A percentile compares a stretch with the other conserved stretches of the same genome.
phyloP scores from a whole-genome alignment of 2,888 invertebrate species.

The Caenorhabditis doughertyi region DNA sequence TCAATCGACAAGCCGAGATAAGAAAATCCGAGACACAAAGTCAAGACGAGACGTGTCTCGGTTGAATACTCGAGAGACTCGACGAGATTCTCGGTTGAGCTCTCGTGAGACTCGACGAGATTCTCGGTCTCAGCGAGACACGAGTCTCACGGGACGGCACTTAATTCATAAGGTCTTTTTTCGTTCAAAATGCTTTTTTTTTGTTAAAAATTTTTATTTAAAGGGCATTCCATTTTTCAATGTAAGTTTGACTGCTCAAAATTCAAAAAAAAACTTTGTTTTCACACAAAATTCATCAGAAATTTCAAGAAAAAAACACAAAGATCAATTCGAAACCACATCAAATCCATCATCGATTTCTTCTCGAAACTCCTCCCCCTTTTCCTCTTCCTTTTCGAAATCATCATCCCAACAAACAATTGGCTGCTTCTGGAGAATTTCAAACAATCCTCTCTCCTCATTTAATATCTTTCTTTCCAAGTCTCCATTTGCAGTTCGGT shows the following conservation, averaged over 20 bases:
- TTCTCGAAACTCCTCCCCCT: neutral
- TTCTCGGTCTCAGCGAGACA: no score
- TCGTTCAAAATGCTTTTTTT: no score
- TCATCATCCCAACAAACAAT: constrained; percentile 1
- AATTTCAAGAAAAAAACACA: neutral
- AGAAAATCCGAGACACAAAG: no score
- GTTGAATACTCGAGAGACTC: no score
- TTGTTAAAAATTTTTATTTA: neutral
- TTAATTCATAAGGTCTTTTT: no score
- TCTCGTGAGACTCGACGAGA: no score
- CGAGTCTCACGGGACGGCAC: no score
- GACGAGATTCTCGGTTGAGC: no score
- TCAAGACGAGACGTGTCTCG: no score
- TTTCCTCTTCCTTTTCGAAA: neutral
- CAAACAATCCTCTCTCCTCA: neutral
- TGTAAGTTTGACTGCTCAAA: neutral
- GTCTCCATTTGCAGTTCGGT: constrained; percentile 3
- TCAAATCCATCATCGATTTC: constrained; percentile 1
- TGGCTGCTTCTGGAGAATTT: neutral
- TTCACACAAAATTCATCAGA: neutral
- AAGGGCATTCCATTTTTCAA: no score
- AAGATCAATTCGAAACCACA: neutral
- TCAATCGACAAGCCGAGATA: no score
- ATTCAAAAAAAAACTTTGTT: neutral
- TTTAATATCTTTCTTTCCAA: constrained; percentile 7